phyloP scores from a whole-genome alignment of 2,888 invertebrate genomes.

The Dioctria linearis region DNA sequence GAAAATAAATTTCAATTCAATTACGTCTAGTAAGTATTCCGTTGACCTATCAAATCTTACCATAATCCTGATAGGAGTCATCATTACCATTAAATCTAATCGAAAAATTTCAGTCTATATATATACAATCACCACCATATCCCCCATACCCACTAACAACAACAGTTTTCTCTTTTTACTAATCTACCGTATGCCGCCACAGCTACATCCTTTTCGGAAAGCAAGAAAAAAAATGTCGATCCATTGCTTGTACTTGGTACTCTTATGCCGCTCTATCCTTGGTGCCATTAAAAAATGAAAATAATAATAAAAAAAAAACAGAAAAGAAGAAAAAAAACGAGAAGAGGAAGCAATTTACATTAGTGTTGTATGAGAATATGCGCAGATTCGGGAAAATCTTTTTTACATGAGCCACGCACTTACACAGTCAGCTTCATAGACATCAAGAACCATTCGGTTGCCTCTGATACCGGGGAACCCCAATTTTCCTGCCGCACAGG shows the following conservation, averaged over 20 bases:
- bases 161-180: constrained; percentile 10
- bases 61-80: constrained; percentile 38
- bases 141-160: not conserved
- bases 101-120: constrained; percentile 48
- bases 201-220: constrained; percentile 24
- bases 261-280: constrained; percentile 39
- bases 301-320: constrained; percentile 53
- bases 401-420: constrained; percentile 54
- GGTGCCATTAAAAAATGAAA: constrained; percentile 55
- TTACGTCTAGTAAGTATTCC: too few relatives aligned
- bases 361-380: constrained; percentile 55
- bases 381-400: constrained; percentile 55
- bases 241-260: constrained; percentile 4
- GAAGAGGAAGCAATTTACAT: constrained; percentile 55
- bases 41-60: constrained; percentile 21
- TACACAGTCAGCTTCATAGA: constrained; percentile 43
- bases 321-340: not conserved
- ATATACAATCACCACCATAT: too few relatives aligned
- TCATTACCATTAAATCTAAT: constrained; percentile 51
- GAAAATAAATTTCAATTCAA: too few relatives aligned
- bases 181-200: constrained; percentile 32
- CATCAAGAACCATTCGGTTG: constrained; percentile 22
- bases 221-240: constrained; percentile 11
- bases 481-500: constrained; percentile 42
- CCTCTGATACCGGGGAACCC: constrained; percentile 35